These are phyloP conservation scores for Cactoblastis cactorum DNA, from an alignment of 2,888 invertebrate species.

Conservation along the genomic window DNA sequence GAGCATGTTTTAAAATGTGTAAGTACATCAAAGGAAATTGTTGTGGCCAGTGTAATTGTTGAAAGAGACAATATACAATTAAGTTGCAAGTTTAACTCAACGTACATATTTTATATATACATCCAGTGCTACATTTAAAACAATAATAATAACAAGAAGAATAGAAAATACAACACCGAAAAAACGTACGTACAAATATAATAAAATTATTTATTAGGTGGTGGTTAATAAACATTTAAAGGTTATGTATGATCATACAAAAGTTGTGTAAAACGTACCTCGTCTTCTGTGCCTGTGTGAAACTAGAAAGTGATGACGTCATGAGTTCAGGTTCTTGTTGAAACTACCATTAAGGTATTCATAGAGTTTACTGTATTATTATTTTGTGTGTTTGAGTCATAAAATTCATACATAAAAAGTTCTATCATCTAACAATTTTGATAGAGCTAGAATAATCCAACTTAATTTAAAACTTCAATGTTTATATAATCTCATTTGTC, in stretches of 20 bases:
- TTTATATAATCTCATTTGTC: no score
- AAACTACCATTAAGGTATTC: not conserved
- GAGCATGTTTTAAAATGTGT: not conserved
- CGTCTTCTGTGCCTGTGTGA: constrained; percentile 8
- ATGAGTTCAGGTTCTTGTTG: not conserved
- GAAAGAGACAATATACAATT: not conserved
- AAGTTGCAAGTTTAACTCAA: not conserved
- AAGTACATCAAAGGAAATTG: not conserved
- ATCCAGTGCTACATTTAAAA: not conserved
- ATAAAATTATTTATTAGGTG: not conserved
- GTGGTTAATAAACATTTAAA: not conserved
- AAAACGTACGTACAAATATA: not conserved
- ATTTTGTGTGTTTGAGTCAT: not conserved
- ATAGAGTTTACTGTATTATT: not conserved
- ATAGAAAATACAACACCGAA: not conserved
- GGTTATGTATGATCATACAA: not conserved
- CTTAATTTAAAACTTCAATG: no score
- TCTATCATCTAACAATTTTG: no score
- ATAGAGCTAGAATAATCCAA: no score
- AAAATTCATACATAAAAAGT: no score
- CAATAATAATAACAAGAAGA: not conserved
- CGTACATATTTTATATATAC: not conserved
- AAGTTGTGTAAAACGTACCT: constrained; percentile 7
- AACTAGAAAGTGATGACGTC: constrained; percentile 3
- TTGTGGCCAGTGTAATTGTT: not conserved